Evolutionary conservation across 2,888 invertebrate species (phyloP).

Genomic region (Drosophila acutilabella): DNA sequence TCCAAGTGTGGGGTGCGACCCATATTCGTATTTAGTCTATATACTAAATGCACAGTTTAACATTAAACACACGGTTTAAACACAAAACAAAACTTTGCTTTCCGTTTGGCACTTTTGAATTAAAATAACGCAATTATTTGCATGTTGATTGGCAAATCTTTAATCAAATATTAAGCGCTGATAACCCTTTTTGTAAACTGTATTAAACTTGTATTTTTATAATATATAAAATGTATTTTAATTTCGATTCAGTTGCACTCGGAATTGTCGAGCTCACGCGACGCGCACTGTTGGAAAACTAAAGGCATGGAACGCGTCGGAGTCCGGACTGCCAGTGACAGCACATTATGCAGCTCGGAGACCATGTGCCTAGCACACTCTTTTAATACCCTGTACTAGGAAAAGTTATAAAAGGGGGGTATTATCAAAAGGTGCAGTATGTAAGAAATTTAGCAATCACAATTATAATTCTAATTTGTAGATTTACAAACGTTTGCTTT

Average conservation of each 20-base stretch:
- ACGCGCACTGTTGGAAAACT: constrained; percentile 67
- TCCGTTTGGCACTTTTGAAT: constrained; percentile 25
- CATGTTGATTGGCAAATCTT: constrained; percentile 18
- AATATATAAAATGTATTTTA: constrained; percentile 2
- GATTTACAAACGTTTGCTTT: too few species aligned
- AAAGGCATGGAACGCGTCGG: constrained; percentile 42
- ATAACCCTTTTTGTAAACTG: constrained; percentile 29
- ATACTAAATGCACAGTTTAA: constrained; percentile 14
- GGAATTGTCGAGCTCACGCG: constrained; percentile 63
- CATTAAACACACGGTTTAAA: constrained; percentile 25
- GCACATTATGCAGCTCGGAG: constrained; percentile 35
- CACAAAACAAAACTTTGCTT: constrained; percentile 24
- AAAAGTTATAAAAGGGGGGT: neutral
- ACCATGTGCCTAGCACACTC: constrained; percentile 24
- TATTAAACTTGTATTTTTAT: constrained; percentile 37
- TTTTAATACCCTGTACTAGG: constrained; percentile 42
- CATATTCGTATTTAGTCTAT: constrained; percentile 58
- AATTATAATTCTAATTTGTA: too few species aligned
- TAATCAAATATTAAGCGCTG: constrained; percentile 40
- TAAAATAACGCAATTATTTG: constrained; percentile 37
- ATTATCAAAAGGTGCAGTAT: too few species aligned
- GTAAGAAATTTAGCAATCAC: too few species aligned
- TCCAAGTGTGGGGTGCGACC: constrained; percentile 71
- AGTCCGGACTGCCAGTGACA: constrained; percentile 35
- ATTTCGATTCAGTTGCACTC: constrained; percentile 14